Evolutionary conservation across 2,888 invertebrate species (phyloP).

Genomic region (Homarus gammarus): DNA sequence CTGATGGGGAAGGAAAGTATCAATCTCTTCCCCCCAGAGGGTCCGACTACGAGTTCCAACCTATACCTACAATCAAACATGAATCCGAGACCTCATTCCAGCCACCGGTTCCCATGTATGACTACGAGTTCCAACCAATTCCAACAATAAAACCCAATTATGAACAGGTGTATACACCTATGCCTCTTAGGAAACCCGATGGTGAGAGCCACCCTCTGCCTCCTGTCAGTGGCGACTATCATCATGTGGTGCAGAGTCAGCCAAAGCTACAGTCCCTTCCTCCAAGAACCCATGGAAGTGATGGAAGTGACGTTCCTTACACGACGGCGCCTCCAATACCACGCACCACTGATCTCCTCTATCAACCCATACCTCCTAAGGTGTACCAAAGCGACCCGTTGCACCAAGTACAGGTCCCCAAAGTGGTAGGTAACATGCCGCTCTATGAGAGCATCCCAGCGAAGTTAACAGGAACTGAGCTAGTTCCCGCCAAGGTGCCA

Average conservation of each 20-base stretch:
- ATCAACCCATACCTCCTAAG: neutral
- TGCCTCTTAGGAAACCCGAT: constrained; percentile 43
- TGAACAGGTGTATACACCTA: constrained; percentile 10
- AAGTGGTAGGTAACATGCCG: constrained; percentile 7
- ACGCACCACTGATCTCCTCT: neutral
- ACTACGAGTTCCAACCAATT: constrained; percentile 60
- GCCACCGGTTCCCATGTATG: constrained; percentile 37
- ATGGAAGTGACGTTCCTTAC: neutral
- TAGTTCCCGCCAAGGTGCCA: constrained; percentile 32
- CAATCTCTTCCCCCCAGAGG: constrained; percentile 19
- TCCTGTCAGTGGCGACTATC: constrained; percentile 21
- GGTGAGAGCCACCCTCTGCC: constrained; percentile 55
- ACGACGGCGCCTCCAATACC: constrained; percentile 13
- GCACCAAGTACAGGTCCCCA: constrained; percentile 18
- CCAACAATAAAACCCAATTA: constrained; percentile 58
- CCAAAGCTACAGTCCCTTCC: constrained; percentile 36
- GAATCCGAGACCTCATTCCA: constrained; percentile 39
- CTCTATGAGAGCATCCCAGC: constrained; percentile 43
- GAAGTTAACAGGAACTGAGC: neutral
- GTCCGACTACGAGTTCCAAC: constrained; percentile 23
- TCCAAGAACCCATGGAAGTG: neutral
- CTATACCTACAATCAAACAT: neutral
- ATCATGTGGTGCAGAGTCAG: neutral
- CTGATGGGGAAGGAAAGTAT: constrained; percentile 48
- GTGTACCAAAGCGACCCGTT: neutral